phyloP scores from a whole-genome alignment of 1,140 invertebrate species.

The Drosophila littoralis region DNA sequence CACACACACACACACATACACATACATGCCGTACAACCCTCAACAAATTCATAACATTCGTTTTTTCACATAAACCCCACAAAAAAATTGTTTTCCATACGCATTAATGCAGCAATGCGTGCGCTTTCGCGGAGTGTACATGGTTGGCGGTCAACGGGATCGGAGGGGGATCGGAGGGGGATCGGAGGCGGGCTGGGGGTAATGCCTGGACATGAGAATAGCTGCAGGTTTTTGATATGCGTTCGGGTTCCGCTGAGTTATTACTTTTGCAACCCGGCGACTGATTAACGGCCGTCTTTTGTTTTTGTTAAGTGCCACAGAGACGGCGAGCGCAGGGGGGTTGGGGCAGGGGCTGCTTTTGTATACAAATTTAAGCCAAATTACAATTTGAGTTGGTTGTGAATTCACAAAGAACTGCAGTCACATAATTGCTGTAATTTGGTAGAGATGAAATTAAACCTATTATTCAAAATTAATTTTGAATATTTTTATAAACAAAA shows the following conservation, averaged over 20 bases:
- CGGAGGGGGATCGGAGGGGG: no score
- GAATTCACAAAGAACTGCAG: not conserved
- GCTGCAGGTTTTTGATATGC: constrained; percentile 30
- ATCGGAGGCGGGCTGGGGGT: not conserved
- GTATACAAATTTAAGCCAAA: constrained; percentile 12
- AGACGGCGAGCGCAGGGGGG: not conserved
- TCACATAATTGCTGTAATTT: no score
- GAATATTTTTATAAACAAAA: no score
- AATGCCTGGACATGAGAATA: constrained; percentile 1
- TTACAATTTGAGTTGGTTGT: not conserved
- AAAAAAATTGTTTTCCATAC: constrained; percentile 77
- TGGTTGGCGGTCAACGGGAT: no score
- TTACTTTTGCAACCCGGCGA: constrained; percentile 15
- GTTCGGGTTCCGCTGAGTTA: constrained; percentile 17
- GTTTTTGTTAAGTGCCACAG: constrained; percentile 23
- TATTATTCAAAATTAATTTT: no score
- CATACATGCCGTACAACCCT: constrained; percentile 48
- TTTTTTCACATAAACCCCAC: constrained; percentile 18
- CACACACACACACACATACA: constrained; percentile 17
- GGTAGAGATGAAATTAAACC: no score
- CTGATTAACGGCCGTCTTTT: constrained; percentile 46
- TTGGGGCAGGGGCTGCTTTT: not conserved
- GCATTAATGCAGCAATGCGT: constrained; percentile 81
- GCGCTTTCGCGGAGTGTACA: constrained; percentile 14
- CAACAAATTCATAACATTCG: constrained; percentile 56